These are phyloP conservation scores for Alethe diademata DNA, from an alignment of 2,113 vertebrate species.

Conservation along the genomic window DNA sequence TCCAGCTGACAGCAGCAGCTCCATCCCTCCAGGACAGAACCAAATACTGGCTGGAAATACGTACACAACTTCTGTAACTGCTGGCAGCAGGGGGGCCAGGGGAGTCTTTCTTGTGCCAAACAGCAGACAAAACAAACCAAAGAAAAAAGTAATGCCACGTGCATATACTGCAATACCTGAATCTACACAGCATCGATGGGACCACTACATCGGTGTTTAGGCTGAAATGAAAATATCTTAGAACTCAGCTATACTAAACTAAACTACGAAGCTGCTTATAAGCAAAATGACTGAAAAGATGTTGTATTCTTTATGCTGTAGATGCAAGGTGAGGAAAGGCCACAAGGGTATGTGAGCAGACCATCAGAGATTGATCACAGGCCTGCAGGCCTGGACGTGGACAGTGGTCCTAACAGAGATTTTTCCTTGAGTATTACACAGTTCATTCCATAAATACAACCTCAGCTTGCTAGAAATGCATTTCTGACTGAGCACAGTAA, in stretches of 20 bases:
- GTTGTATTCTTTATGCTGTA: neutral
- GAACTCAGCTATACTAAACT: neutral
- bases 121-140: neutral
- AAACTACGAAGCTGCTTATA: neutral
- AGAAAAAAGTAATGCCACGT: neutral
- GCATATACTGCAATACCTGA: neutral
- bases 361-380: neutral
- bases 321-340: neutral
- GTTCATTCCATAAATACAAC: neutral
- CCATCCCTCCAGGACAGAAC: neutral
- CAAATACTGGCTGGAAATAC: neutral
- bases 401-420: neutral
- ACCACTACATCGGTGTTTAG: neutral
- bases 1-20: neutral
- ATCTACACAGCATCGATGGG: fast-evolving
- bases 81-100: neutral
- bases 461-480: neutral
- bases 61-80: neutral
- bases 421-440: neutral
- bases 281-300: neutral
- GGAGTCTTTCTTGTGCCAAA: neutral
- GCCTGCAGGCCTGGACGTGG: fast-evolving
- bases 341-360: neutral
- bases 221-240: neutral
- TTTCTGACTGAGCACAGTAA: neutral